A percentile compares a stretch with the other conserved stretches of the same genome.
These are phyloP conservation scores for Drosophila robusta DNA, from an alignment of 2,888 invertebrate species.

Conservation along the genomic window DNA sequence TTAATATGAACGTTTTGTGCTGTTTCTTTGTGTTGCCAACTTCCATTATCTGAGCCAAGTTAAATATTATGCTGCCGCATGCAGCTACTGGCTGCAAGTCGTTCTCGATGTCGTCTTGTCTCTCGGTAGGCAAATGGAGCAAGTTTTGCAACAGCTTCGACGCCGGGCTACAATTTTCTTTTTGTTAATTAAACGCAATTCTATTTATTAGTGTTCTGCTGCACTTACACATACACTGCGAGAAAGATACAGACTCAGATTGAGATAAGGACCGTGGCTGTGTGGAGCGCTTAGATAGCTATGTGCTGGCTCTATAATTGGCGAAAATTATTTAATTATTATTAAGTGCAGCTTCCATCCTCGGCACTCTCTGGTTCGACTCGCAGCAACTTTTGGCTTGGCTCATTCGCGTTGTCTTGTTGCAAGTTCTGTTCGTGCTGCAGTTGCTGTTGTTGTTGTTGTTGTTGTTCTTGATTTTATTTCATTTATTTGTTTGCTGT, in stretches of 20 bases:
- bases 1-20: constrained; percentile 27
- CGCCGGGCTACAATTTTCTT: constrained; percentile 66
- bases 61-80: constrained; percentile 46
- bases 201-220: constrained; percentile 67
- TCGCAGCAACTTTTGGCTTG: constrained; percentile 30
- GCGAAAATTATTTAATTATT: constrained; percentile 78
- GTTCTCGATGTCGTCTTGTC: constrained; percentile 10
- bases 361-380: constrained; percentile 2
- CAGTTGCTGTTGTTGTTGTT: constrained; percentile 4
- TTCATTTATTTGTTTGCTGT: constrained; percentile 42
- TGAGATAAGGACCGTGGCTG: constrained; percentile 24
- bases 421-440: constrained; percentile 29
- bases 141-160: constrained; percentile 64
- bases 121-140: constrained; percentile 44
- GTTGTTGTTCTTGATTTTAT: constrained; percentile 3
- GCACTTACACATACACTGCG: constrained; percentile 10
- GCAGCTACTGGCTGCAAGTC: not conserved
- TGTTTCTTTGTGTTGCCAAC: constrained; percentile 42
- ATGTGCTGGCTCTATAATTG: constrained; percentile 65
- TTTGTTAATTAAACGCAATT: constrained; percentile 76
- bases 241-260: constrained; percentile 5
- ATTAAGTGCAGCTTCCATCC: constrained; percentile 64
- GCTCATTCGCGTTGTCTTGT: constrained; percentile 18
- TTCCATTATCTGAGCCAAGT: constrained; percentile 56
- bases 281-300: constrained; percentile 46